A percentile compares a stretch with the other conserved stretches of the same genome.
These are phyloP conservation scores for Cloeon dipterum DNA, from an alignment of 2,888 invertebrate genomes.

Conservation along the genomic window DNA sequence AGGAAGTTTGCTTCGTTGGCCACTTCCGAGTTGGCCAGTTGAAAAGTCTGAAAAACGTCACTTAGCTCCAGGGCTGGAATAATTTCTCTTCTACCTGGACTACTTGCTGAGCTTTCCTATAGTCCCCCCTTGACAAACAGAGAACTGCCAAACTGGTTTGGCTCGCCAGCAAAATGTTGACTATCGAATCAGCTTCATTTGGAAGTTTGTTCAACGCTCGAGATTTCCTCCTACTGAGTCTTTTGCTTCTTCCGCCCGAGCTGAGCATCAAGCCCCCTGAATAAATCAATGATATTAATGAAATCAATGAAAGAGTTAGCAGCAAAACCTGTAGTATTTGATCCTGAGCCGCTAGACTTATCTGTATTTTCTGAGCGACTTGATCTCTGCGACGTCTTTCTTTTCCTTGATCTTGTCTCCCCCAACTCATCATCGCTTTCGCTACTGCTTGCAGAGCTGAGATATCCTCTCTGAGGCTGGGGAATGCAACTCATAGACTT, in stretches of 20 bases:
- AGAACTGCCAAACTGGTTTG: constrained; percentile 51
- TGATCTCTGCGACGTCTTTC: background rate
- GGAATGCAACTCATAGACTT: background rate
- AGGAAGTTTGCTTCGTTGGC: constrained; percentile 44
- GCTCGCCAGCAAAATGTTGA: constrained; percentile 48
- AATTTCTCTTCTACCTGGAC: constrained; percentile 50
- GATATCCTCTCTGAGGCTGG: background rate
- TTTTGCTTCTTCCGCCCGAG: background rate
- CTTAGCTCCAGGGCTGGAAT: background rate
- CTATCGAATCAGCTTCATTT: constrained; percentile 7
- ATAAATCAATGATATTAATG: too few relatives aligned
- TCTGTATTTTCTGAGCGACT: constrained; percentile 7
- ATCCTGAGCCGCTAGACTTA: constrained; percentile 18
- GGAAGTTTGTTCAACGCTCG: background rate
- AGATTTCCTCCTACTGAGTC: too few relatives aligned
- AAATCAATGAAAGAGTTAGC: too few relatives aligned
- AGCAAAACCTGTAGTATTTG: constrained; percentile 15
- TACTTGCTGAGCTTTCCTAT: constrained; percentile 51
- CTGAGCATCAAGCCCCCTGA: background rate
- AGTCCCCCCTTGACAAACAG: constrained; percentile 49
- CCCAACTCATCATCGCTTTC: constrained; percentile 16
- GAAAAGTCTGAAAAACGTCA: constrained; percentile 32
- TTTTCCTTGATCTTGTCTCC: background rate
- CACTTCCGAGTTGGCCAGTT: constrained; percentile 35
- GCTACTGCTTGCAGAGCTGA: constrained; percentile 12